Conservation (phyloP, 2,888 invertebrate genomes). For the Tetropium fuscum region DNA sequence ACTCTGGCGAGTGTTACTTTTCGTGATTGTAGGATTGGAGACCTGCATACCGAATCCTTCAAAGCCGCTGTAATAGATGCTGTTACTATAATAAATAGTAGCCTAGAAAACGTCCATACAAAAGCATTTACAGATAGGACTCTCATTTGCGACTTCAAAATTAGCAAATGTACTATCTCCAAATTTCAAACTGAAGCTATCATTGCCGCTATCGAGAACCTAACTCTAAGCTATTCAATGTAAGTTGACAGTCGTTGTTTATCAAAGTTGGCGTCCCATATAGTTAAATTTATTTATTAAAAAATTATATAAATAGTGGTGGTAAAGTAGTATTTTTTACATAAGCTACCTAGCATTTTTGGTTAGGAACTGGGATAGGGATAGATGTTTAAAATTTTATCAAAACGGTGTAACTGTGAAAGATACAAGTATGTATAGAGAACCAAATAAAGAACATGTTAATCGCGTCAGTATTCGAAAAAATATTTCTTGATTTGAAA, state of each 20-base stretch:
- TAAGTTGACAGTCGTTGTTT: slow-evolving; percentile 56
- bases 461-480: too few relatives aligned
- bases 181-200: slow-evolving; percentile 72
- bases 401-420: too few relatives aligned
- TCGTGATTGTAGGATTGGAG: slow-evolving; percentile 69
- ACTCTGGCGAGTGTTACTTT: slow-evolving; percentile 73
- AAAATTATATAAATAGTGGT: too few relatives aligned
- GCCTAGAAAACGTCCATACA: slow-evolving; percentile 71
- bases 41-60: slow-evolving; percentile 74
- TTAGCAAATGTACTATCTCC: slow-evolving; percentile 71
- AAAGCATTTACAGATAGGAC: slow-evolving; percentile 75
- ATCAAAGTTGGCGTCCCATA: neutral
- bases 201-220: slow-evolving; percentile 73
- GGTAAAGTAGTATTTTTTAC: too few relatives aligned
- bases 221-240: slow-evolving; percentile 76
- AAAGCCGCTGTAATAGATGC: slow-evolving; percentile 74
- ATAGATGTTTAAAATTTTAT: too few relatives aligned
- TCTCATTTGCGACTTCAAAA: slow-evolving; percentile 72
- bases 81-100: slow-evolving; percentile 73
- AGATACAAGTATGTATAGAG: too few relatives aligned
- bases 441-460: too few relatives aligned
- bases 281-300: neutral
- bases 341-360: too few relatives aligned
- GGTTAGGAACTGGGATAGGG: too few relatives aligned
- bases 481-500: too few relatives aligned